Evolutionary conservation across 2,113 vertebrate genomes (phyloP), one percentile per base, ranked within the genome.

Genomic region (Polypterus senegalus): DNA sequence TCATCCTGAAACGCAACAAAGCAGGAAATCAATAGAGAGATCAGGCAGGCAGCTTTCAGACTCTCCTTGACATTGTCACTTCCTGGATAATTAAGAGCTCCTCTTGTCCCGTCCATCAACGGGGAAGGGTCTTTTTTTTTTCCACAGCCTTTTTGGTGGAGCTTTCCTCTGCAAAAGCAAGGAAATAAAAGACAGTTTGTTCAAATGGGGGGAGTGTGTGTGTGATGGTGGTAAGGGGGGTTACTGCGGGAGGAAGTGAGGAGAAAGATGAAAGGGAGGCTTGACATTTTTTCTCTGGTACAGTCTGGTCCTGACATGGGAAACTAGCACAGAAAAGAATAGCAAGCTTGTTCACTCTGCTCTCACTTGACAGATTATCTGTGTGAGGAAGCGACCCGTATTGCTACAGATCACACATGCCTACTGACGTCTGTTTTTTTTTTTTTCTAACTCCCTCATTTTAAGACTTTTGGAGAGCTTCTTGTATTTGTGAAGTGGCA

Each of bases 121-220:
- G 47, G 47, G 71, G 70, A 69, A 72, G 52, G 61, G 69, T 57
- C 63, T 73, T 62, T 64, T 72, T 78, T 59, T 56, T 47, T 76
- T 75, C 73, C 62, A 5, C 57, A 72, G 73, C 73, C 71, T 67
- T 60, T 66, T 61, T 1, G 70, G 72, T 76, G 74, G 73, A 74
- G 72, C 75, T 79, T 79, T 74, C 69, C 63, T 69, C 0, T 74
- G 69, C 64, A 27, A 77, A 79, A 59, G 9, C 48, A 66, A 48
- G 63, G 72, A 69, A 83, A 84, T 82, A 85, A 66, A 86, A 84
- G 80, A 72, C 77, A 78, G 84, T 79, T 79, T 85, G 80, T 86
- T 74, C 71, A 48, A 76, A 48, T 27, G 10, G 52, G 55, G 69
- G 72, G 77, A 71, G 64, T 70, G 54, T 46, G 67, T 76, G 76